A percentile compares a stretch with the other conserved stretches of the same genome.
Conservation (phyloP, 2,113 vertebrate species). For the pig (Sus scrofa) region DNA sequence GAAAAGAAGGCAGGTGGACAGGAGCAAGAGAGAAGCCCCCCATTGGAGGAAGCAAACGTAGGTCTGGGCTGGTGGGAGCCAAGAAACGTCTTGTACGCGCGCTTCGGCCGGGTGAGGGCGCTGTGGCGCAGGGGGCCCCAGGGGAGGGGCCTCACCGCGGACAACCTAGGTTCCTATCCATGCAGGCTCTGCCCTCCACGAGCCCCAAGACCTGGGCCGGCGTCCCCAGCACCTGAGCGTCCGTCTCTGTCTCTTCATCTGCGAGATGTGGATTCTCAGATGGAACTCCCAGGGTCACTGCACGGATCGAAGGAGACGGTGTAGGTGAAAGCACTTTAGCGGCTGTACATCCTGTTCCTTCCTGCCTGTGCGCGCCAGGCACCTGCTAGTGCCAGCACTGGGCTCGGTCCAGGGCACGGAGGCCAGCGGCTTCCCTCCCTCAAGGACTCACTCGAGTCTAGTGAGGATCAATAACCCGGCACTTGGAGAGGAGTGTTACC, state of each 20-base stretch:
- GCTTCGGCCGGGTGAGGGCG: not conserved
- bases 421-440: not conserved
- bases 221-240: too few species aligned
- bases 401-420: not conserved
- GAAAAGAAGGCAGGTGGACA: not conserved
- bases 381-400: not conserved
- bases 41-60: not conserved
- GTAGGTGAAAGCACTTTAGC: not conserved
- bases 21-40: too few species aligned
- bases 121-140: not conserved
- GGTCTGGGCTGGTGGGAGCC: too few species aligned
- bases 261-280: not conserved
- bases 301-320: not conserved
- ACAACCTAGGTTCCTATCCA: not conserved
- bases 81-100: fast-evolving
- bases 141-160: not conserved
- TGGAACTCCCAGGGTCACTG: not conserved
- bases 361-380: not conserved
- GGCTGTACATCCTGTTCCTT: not conserved
- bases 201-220: not conserved
- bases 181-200: not conserved
- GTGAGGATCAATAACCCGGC: not conserved
- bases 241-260: not conserved
- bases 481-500: not conserved
- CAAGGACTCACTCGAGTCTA: not conserved